phyloP scores from a whole-genome alignment of 2,113 vertebrate genomes.

The Myiopsitta monachus region DNA sequence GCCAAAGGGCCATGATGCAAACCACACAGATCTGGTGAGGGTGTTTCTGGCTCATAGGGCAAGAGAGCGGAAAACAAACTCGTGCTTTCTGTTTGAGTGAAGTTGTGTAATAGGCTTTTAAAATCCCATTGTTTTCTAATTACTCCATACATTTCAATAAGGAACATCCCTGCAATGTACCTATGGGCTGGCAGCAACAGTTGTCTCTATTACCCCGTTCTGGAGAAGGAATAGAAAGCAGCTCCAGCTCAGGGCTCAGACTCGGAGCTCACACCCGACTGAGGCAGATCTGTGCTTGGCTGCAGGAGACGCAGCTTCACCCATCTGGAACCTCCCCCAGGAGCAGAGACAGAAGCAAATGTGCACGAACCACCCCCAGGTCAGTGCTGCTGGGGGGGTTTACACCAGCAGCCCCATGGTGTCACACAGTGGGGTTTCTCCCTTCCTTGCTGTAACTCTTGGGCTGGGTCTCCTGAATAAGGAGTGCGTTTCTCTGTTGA shows the following conservation, averaged over 20 bases:
- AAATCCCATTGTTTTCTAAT: background rate
- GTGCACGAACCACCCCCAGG: accelerated
- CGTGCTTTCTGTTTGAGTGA: background rate
- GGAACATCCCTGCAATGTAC: background rate
- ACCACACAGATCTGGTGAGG: background rate
- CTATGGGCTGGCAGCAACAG: background rate
- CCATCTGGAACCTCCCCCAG: background rate
- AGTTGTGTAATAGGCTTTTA: background rate
- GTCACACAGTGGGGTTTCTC: background rate
- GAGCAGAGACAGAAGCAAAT: accelerated
- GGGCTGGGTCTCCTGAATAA: background rate
- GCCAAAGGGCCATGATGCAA: background rate
- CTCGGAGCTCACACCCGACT: accelerated
- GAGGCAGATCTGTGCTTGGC: background rate
- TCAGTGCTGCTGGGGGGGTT: background rate
- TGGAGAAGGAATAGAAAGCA: background rate
- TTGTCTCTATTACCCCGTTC: background rate
- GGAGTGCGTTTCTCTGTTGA: background rate
- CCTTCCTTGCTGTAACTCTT: accelerated
- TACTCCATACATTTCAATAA: accelerated
- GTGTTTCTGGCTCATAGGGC: accelerated
- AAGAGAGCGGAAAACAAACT: background rate
- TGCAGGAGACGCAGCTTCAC: background rate
- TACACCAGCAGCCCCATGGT: accelerated
- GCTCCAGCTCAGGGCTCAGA: background rate